These are phyloP conservation scores for Eubasilissa regina DNA, from an alignment of 1,140 invertebrate species.

Conservation along the genomic window DNA sequence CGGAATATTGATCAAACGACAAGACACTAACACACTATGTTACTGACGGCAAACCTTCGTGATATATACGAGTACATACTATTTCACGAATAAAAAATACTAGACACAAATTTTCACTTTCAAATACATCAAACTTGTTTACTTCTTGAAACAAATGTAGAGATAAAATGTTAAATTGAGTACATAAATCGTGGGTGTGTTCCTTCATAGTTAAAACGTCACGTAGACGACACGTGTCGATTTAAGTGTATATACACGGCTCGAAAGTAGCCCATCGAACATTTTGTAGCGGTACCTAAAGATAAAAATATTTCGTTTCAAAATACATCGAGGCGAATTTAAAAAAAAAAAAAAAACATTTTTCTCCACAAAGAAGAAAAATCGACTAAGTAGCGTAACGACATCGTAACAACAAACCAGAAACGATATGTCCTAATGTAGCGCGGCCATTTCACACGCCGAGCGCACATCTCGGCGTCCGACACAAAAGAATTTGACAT, in stretches of 20 bases:
- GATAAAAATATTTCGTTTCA: no score
- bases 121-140: no score
- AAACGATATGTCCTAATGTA: conserved; percentile 34
- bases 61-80: no score
- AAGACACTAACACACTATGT: background rate
- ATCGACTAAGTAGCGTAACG: conserved; percentile 20
- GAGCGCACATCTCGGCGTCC: conserved; percentile 7
- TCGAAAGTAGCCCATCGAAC: background rate
- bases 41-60: background rate
- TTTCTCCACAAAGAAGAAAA: conserved; percentile 30
- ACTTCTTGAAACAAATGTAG: background rate
- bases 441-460: conserved; percentile 38
- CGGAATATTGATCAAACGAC: conserved; percentile 23
- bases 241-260: background rate
- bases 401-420: conserved; percentile 17
- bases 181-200: conserved; percentile 13
- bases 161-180: conserved; percentile 13
- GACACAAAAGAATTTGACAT: conserved; percentile 22
- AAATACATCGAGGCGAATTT: no score
- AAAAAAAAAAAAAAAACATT: background rate
- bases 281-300: no score
- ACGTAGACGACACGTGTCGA: conserved; percentile 15
- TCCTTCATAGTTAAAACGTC: conserved; percentile 1
- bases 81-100: no score
- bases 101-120: no score